Base-by-base conservation (phyloP, 2,113 vertebrate genomes). In the Gasterosteus nipponicus region DNA sequence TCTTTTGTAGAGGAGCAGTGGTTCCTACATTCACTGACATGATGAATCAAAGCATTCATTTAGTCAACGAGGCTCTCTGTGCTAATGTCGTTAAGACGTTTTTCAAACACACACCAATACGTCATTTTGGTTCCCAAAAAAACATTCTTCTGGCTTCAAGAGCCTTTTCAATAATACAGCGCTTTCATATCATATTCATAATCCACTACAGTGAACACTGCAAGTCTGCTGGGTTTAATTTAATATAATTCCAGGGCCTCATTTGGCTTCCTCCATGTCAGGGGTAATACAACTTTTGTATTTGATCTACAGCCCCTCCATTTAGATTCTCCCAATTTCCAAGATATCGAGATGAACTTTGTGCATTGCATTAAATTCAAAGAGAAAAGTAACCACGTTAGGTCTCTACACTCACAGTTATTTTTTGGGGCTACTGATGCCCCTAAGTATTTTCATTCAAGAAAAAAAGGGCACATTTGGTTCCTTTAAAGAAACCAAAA, bases 121-220 rank as follows among this genome's bases (percentile, higher is more conserved):
- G 69, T 75, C 64, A 73, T 81, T 62, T 60, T 56, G 57, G 64
- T 60, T 83, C 62, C 51, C 58, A 75, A 78, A 82, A 75, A 62
- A 64, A 71, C 67, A 75, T 81, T 84, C 73, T 71, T 69, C 69
- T 38, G 7, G 54, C 62, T 75, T 66, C 63, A 81, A 57, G 63
- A 89, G 71, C 70, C 73, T 87, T 82, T 87, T 92, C 70, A 92
- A 92, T 92, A 89, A 93, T 92, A 85, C 64, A 89, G 67, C 60
- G 41, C 63, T 80, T 89, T 92, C 85, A 92, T 92, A 89, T 90
- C 89, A 88, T 89, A 91, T 92, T 91, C 84, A 92, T 92, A 89
- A 87, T 88, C 65, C 11, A n/a, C 77, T 80, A 84, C 75, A 41
- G 82, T 75, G 86, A 90, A 89, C 86, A 87, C 84, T 88, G 84